These are phyloP conservation scores for Epizoanthus stellaris DNA, from an alignment of 92 coral and sea anemone genomes.

Conservation along the genomic window DNA sequence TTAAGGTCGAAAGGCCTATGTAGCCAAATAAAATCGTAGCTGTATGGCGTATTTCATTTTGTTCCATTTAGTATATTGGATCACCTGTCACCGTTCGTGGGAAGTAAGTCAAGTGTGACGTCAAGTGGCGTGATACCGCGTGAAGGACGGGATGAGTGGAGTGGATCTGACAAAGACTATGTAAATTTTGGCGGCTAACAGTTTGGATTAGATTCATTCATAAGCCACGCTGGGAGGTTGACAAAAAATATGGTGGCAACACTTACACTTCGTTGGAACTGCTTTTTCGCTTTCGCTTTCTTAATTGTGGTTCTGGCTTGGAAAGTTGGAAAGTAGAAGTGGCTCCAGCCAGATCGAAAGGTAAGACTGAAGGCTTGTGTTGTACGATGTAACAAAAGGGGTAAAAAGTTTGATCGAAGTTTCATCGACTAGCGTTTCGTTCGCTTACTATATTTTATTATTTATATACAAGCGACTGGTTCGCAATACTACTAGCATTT, in stretches of 20 bases:
- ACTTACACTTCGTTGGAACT: slow-evolving; percentile 14
- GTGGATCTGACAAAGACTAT: background rate
- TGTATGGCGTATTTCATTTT: too few species aligned
- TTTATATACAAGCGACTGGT: background rate
- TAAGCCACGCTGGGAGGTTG: slow-evolving; percentile 32
- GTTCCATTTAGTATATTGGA: too few species aligned
- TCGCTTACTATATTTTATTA: slow-evolving; percentile 11
- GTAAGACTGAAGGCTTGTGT: background rate
- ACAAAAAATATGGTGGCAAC: slow-evolving; percentile 15
- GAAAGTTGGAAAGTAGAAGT: too few species aligned
- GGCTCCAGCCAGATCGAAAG: slow-evolving; percentile 10
- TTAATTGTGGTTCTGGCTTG: background rate
- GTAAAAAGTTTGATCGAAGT: background rate
- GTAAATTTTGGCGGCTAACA: slow-evolving; percentile 25
- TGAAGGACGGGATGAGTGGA: background rate
- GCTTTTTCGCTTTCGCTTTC: background rate
- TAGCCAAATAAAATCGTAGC: too few species aligned
- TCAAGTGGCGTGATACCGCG: slow-evolving; percentile 42
- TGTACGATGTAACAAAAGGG: background rate
- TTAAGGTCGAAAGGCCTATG: too few species aligned
- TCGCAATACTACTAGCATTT: background rate
- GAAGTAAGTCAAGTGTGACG: slow-evolving; percentile 41
- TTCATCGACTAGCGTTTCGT: background rate
- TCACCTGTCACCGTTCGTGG: slow-evolving; percentile 40
- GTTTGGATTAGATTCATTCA: slow-evolving; percentile 36